Evolutionary conservation across 2,797 vertebrate species (phyloP), one percentile per base, ranked within the genome.

Genomic region (Yasuhikotakia modesta): DNA sequence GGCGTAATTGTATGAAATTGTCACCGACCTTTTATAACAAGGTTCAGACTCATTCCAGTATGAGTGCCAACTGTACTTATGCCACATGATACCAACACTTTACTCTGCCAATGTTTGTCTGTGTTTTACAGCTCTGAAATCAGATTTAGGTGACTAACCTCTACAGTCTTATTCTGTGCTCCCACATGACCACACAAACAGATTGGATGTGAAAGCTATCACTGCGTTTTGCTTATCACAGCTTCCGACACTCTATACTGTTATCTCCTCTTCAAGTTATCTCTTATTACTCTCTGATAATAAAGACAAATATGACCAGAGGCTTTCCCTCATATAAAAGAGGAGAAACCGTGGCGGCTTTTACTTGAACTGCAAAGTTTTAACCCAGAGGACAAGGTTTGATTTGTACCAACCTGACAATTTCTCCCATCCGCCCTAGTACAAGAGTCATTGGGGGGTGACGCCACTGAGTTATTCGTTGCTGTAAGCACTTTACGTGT

Each of bases 401-500:
- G 74, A 78, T 71, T 66, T 73, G 63, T 55, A 22, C 55, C 24
- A 50, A 76, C 57, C 39, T 73, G 71, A 79, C 71, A 80, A 79
- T 83, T 66, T n/a, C 30, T 53, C n/a, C 35, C 58, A 35, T 71
- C 17, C 22, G 27, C 48, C 22, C 12, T 7, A n/a, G 43, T 46
- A 65, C 48, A 65, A 78, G 35, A 78, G 63, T 57, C 50, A 71
- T 22, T 55, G 17, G 48, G 46, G 61, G 22, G 22, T 66, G 39
- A 72, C 43, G n/a, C 43, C 19, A 6, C 57, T 22, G 87, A 87
- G 81, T 71, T 87, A 88, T 79, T 86, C 84, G 82, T 85, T 82
- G 83, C 88, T 86, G 82, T 89, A 90, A 92, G 91, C 93, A 92
- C 91, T 93, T 93, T 91, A 91, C 85, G 88, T 89, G 83, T 86